phyloP scores from a whole-genome alignment of 2,888 invertebrate species.

The Hirtodrosophila histrioides region DNA sequence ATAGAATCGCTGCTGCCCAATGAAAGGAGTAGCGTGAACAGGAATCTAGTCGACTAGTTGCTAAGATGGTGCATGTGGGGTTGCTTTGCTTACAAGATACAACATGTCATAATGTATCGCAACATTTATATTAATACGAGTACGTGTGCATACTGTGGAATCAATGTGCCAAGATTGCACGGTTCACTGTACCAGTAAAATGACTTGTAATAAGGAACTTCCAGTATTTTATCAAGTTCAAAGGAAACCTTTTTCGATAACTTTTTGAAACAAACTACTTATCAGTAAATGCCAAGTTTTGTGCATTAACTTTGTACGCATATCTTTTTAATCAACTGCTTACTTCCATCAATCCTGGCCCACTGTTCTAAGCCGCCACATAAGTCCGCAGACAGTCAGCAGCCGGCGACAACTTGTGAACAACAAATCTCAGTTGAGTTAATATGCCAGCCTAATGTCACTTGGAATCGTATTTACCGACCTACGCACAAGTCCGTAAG shows the following conservation, averaged over 20 bases:
- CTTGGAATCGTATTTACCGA: slow-evolving; percentile 42
- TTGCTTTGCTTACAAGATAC: too few relatives aligned
- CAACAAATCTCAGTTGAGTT: slow-evolving; percentile 66
- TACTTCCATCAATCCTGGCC: background rate
- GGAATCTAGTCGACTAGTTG: slow-evolving; percentile 27
- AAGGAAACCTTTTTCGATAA: background rate
- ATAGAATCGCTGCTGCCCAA: background rate
- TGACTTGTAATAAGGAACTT: background rate
- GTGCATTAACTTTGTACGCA: background rate
- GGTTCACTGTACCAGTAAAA: slow-evolving; percentile 22
- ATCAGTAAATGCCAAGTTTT: slow-evolving; percentile 6
- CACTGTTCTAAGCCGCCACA: slow-evolving; percentile 23
- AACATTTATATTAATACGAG: background rate
- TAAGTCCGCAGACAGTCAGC: slow-evolving; percentile 27
- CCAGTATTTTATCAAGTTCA: slow-evolving; percentile 1
- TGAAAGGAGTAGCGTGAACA: background rate
- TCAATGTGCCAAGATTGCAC: slow-evolving; percentile 21
- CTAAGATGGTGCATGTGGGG: background rate
- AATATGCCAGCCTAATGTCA: slow-evolving; percentile 68
- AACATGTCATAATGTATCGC: slow-evolving; percentile 8
- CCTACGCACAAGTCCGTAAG: slow-evolving; percentile 48
- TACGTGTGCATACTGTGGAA: background rate
- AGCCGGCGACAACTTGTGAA: slow-evolving; percentile 45
- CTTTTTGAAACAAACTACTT: slow-evolving; percentile 7
- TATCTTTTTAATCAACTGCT: background rate